A percentile compares a stretch with the other conserved stretches of the same genome.
Conservation (phyloP, 2,113 vertebrate genomes). For the Hemibagrus wyckioides region DNA sequence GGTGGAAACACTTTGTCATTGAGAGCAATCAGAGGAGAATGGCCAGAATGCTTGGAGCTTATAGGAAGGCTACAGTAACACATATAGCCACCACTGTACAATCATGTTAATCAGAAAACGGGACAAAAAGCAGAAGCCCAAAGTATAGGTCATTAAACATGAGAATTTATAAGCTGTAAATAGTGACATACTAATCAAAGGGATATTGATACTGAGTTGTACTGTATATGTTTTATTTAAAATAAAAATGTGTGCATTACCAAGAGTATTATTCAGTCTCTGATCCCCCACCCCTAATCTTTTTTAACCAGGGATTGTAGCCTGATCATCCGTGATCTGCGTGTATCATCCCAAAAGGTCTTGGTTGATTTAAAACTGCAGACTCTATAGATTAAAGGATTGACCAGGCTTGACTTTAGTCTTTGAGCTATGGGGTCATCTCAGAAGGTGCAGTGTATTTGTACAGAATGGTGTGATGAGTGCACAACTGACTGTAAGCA, state of each 20-base stretch:
- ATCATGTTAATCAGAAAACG: neutral
- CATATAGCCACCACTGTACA: neutral
- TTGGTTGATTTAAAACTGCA: neutral
- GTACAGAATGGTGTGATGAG: neutral
- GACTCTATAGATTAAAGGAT: neutral
- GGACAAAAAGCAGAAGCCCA: neutral
- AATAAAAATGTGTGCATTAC: neutral
- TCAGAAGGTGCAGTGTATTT: slow-evolving; percentile 13
- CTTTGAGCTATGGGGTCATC: neutral
- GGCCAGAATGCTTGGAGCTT: neutral
- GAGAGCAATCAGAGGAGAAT: neutral
- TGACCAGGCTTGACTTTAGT: neutral
- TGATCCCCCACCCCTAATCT: neutral
- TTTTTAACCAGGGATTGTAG: neutral
- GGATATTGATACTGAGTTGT: neutral
- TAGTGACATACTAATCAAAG: neutral
- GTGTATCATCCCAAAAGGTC: neutral
- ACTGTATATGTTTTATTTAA: neutral
- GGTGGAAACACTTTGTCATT: neutral
- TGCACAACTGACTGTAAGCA: neutral
- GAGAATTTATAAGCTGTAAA: neutral
- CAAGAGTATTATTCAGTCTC: neutral
- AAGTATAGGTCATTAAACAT: neutral
- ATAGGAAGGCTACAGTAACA: neutral
- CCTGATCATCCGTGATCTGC: neutral